Evolutionary conservation across 2,888 invertebrate species (phyloP).

Genomic region (Oscheius sp.): DNA sequence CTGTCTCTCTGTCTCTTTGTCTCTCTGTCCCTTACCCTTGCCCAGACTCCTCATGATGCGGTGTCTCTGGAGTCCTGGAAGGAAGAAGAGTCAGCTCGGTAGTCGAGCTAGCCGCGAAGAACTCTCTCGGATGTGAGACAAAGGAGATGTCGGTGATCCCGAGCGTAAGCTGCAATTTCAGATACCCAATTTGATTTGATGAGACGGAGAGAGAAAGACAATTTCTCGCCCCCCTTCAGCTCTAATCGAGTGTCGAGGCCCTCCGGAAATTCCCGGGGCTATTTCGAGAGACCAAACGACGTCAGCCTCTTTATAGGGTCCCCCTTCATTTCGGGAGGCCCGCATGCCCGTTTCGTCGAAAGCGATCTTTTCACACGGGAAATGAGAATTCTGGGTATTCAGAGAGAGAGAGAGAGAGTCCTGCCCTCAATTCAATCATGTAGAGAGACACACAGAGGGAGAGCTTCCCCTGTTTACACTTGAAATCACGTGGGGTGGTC

Average conservation of each 20-base stretch:
- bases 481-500: not conserved
- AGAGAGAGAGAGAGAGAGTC: too few relatives aligned
- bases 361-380: slow-evolving; percentile 25
- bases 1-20: not conserved
- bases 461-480: slow-evolving; percentile 26
- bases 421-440: too few relatives aligned
- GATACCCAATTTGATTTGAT: not conserved
- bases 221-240: not conserved
- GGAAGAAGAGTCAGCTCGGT: slow-evolving; percentile 21
- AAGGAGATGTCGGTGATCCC: slow-evolving; percentile 40
- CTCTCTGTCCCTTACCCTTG: slow-evolving; percentile 2
- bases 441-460: too few relatives aligned
- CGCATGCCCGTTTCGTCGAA: not conserved
- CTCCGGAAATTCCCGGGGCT: slow-evolving; percentile 34
- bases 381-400: slow-evolving; percentile 20
- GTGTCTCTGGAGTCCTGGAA: slow-evolving; percentile 26
- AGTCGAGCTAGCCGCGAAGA: slow-evolving; percentile 19
- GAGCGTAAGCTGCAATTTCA: slow-evolving; percentile 28
- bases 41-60: slow-evolving; percentile 5
- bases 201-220: not conserved
- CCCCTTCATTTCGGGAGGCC: slow-evolving; percentile 4
- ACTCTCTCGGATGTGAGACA: slow-evolving; percentile 39
- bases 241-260: slow-evolving; percentile 20
- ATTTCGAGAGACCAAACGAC: slow-evolving; percentile 16
- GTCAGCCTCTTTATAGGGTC: slow-evolving; percentile 8